Percentiles rank a stretch among this genome's conserved stretches.
phyloP scores from a whole-genome alignment of 2,888 invertebrate genomes.

The Drosophila anomelani region DNA sequence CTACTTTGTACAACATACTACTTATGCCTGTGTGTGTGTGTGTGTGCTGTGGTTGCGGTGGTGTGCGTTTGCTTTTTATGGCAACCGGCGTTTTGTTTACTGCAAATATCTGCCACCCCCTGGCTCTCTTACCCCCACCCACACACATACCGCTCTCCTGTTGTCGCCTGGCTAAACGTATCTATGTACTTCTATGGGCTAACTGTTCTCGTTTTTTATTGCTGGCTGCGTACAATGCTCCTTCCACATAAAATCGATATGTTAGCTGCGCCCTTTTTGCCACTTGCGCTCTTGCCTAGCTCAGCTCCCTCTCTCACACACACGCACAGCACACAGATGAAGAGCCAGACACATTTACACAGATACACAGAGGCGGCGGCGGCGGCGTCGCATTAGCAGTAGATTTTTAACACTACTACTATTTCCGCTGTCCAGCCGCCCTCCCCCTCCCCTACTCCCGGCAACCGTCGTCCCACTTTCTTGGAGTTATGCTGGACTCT shows the following conservation, averaged over 20 bases:
- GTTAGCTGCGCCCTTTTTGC: constrained; percentile 76
- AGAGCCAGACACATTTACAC: constrained; percentile 43
- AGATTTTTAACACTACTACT: constrained; percentile 55
- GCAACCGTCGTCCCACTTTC: constrained; percentile 23
- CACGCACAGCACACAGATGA: constrained; percentile 3
- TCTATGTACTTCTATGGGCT: constrained; percentile 9
- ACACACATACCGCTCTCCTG: background rate
- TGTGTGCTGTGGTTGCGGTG: background rate
- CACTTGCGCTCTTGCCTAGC: constrained; percentile 49
- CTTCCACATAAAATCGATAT: constrained; percentile 59
- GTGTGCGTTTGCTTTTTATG: constrained; percentile 36
- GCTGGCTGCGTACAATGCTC: constrained; percentile 47
- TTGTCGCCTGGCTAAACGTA: constrained; percentile 15
- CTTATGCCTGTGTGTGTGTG: background rate
- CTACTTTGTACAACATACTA: constrained; percentile 25
- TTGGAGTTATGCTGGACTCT: constrained; percentile 69
- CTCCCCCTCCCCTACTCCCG: background rate
- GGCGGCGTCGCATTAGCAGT: constrained; percentile 47
- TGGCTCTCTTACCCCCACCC: background rate
- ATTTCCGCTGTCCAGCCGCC: constrained; percentile 34
- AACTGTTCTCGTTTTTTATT: constrained; percentile 39
- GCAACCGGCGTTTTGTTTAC: constrained; percentile 63
- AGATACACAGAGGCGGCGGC: constrained; percentile 61
- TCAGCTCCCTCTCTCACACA: constrained; percentile 16
- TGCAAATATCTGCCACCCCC: constrained; percentile 30